Evolutionary conservation across 2,113 vertebrate species (phyloP), one percentile per base, ranked within the genome.

Genomic region (Peromyscus maniculatus): DNA sequence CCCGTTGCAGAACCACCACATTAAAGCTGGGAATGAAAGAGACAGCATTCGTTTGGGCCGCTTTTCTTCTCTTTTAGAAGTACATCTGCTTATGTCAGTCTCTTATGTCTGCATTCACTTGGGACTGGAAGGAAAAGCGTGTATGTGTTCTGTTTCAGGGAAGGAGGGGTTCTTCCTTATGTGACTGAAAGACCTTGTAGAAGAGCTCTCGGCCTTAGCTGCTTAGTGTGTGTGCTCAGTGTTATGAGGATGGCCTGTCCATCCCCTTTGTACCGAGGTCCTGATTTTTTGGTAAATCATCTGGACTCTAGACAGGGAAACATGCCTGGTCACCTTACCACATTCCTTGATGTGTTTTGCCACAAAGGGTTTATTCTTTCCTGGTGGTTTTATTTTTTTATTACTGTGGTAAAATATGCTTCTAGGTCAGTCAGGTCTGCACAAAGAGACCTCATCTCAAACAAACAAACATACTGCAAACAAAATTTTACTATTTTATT

Each of bases 1-100:
- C 59, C 62, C 26, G 15, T 17, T 55, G 13, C 87, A 95, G 82
- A 89, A 24, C 9, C 36, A 92, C 16, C 36, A 4, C 92, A 39
- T 88, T 92, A 91, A 96, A 92, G 49, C n/a, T 66, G 87, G 74
- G 43, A 95, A 66, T 26, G 90, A 74, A 89, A 94, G 77, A 36
- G 26, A 31, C 3, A 17, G 36, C n/a, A 46, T 22, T 94, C 43
- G 67, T 93, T 84, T 72, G 79, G 59, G 89, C 36, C 36, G 31
- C 46, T 55, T 52, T 69, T n/a, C 55, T 88, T 66, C 57, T 93
- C 43, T 59, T 52, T 91, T 89, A 89, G 52, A 93, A 87, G 49
- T 94, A 64, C 95, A 90, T 16, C 57, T 67, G 43, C 86, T 87
- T 77, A 31, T 93, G 83, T 92, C 67, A 92, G 0, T 93, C 59